A percentile compares a stretch with the other conserved stretches of the same genome.
phyloP scores from a whole-genome alignment of 2,888 invertebrate species.

The Patella caerulea region DNA sequence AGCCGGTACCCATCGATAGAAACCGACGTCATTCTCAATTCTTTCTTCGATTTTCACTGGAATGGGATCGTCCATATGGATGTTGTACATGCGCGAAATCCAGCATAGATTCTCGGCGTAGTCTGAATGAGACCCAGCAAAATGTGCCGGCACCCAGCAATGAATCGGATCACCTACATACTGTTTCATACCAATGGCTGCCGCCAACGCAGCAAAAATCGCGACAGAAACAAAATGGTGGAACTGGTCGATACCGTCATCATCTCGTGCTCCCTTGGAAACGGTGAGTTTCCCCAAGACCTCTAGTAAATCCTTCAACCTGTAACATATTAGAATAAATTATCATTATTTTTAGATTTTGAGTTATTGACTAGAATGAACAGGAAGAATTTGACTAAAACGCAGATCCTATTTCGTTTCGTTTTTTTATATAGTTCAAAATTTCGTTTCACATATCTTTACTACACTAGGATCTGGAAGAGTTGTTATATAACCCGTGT shows the following conservation, averaged over 20 bases:
- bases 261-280: constrained; percentile 37
- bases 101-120: constrained; percentile 42
- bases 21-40: constrained; percentile 38
- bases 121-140: constrained; percentile 35
- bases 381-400: no score
- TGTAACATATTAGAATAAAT: constrained; percentile 12
- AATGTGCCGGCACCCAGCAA: constrained; percentile 44
- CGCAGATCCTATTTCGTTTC: no score
- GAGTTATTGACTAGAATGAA: no score
- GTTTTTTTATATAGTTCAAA: no score
- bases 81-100: constrained; percentile 42
- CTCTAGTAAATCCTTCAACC: constrained; percentile 39
- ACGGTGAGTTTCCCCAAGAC: constrained; percentile 36
- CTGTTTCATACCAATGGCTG: constrained; percentile 37
- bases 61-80: constrained; percentile 39
- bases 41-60: constrained; percentile 30
- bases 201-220: constrained; percentile 35
- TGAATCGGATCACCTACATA: constrained; percentile 46
- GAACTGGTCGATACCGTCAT: constrained; percentile 40
- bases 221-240: constrained; percentile 39
- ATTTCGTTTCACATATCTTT: no score
- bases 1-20: constrained; percentile 44
- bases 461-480: no score
- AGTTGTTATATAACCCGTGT: no score
- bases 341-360: no score